A percentile compares a stretch with the other conserved stretches of the same genome.
Conservation (phyloP, 2,888 invertebrate genomes). For the Actias luna region DNA sequence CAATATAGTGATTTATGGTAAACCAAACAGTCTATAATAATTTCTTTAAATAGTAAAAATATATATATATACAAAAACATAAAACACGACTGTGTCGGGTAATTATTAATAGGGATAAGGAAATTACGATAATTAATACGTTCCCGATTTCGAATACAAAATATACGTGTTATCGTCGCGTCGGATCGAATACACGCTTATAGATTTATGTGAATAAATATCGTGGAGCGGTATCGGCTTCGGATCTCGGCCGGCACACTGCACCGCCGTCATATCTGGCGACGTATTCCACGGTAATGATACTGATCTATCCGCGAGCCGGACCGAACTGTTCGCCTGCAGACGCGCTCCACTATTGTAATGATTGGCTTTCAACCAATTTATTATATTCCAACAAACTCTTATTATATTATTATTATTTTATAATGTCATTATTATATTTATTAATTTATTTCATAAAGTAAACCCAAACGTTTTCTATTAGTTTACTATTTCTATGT, state of each 20-base stretch:
- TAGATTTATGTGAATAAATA: conserved; percentile 1
- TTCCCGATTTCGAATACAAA: background rate
- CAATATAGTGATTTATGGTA: too few relatives aligned
- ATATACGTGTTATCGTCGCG: background rate
- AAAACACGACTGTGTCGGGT: background rate
- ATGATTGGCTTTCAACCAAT: too few relatives aligned
- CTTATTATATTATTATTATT: too few relatives aligned
- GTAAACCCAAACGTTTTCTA: too few relatives aligned
- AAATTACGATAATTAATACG: background rate
- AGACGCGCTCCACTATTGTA: background rate
- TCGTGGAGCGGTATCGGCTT: background rate
- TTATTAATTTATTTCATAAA: too few relatives aligned
- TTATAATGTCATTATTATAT: too few relatives aligned
- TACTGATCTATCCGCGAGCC: background rate
- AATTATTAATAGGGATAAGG: conserved; percentile 1
- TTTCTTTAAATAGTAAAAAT: background rate
- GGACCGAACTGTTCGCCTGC: background rate
- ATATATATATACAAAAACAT: background rate
- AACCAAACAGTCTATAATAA: background rate
- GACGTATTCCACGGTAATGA: background rate
- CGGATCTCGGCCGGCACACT: background rate
- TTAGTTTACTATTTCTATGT: too few relatives aligned
- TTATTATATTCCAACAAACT: too few relatives aligned
- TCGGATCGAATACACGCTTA: background rate
- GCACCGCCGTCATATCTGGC: background rate